phyloP scores from a whole-genome alignment of 1,140 invertebrate species.

The Trypoxylus dichotomus region DNA sequence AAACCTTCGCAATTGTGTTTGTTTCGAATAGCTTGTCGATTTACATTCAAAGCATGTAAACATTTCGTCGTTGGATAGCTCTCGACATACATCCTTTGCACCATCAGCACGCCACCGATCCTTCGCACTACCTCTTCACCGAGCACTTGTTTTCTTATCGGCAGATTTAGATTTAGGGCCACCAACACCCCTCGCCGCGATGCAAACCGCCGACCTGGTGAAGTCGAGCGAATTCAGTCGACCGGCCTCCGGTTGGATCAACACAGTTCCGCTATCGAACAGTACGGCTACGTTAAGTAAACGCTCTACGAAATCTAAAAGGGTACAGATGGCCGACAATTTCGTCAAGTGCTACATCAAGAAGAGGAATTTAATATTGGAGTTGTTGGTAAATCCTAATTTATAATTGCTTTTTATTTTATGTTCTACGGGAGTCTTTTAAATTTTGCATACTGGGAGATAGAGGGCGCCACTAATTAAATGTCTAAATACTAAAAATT shows the following conservation, averaged over 20 bases:
- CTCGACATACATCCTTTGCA: background rate
- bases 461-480: too few species aligned
- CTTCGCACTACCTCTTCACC: background rate
- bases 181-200: slow-evolving; percentile 51
- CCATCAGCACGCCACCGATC: background rate
- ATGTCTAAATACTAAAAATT: too few species aligned
- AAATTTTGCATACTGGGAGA: too few species aligned
- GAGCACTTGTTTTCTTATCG: slow-evolving; percentile 6
- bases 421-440: too few species aligned
- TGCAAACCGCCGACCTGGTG: slow-evolving; percentile 55
- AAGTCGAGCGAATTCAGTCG: slow-evolving; percentile 64
- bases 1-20: too few species aligned
- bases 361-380: slow-evolving; percentile 92
- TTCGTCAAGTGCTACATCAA: slow-evolving; percentile 94
- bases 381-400: slow-evolving; percentile 67
- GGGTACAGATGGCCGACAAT: slow-evolving; percentile 67
- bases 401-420: too few species aligned
- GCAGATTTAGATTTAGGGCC: slow-evolving; percentile 47
- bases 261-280: slow-evolving; percentile 75
- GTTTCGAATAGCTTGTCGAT: too few species aligned
- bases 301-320: slow-evolving; percentile 74
- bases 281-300: slow-evolving; percentile 77
- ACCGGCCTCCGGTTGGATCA: slow-evolving; percentile 82
- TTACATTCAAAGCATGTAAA: background rate
- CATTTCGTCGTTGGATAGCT: too few species aligned